phyloP scores from a whole-genome alignment of 2,113 vertebrate species.

The Gadus chalcogrammus region DNA sequence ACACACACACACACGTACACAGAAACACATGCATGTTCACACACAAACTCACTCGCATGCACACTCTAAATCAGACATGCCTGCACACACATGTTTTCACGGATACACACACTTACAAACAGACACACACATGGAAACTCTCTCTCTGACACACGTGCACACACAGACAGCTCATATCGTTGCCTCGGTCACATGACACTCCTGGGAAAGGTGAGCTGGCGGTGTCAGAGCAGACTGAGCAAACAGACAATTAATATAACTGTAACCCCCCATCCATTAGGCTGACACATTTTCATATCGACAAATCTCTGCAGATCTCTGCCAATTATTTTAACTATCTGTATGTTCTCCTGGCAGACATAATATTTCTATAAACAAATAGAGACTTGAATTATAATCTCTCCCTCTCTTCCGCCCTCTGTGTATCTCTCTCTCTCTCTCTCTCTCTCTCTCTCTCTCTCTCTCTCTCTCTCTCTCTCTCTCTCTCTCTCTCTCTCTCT shows the following conservation, averaged over 20 bases:
- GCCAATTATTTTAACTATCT: too few species aligned
- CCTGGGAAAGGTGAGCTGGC: conserved; percentile 57
- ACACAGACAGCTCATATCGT: conserved; percentile 18
- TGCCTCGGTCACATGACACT: conserved; percentile 33
- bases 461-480: too few species aligned
- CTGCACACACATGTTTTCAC: conserved; percentile 5
- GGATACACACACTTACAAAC: conserved; percentile 7
- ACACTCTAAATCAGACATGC: neutral
- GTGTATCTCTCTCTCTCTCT: too few species aligned
- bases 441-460: too few species aligned
- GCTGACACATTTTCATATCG: too few species aligned
- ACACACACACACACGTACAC: too few species aligned
- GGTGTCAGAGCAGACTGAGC: conserved; percentile 22
- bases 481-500: too few species aligned
- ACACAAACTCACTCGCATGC: conserved; percentile 6
- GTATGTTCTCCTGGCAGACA: conserved; percentile 12
- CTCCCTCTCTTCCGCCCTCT: too few species aligned
- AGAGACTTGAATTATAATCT: conserved; percentile 40
- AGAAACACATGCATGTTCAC: neutral
- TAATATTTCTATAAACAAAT: conserved; percentile 50
- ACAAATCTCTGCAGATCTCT: too few species aligned
- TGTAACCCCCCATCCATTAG: conserved; percentile 18
- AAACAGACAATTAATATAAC: conserved; percentile 51
- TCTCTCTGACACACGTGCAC: conserved; percentile 13
- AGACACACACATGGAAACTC: conserved; percentile 5